Base-by-base conservation (phyloP, 1,140 invertebrate species). In the Eurytemora carolleeae region DNA sequence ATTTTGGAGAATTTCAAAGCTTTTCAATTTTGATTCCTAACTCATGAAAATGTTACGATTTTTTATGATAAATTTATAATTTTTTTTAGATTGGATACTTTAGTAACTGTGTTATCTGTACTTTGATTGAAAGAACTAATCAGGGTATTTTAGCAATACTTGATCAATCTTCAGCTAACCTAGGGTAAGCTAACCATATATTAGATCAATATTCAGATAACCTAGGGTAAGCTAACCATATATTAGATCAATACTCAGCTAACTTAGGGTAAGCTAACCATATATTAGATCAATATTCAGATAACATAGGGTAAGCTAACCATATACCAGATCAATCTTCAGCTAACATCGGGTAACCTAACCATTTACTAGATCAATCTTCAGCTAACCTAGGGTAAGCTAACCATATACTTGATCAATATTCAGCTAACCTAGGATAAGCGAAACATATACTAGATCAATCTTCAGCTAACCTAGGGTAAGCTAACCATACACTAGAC, bases 121-220 rank as follows among this genome's bases (percentile, higher is more conserved):
- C 7, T 44, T 44, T 44, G n/a, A 44, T 44, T 12, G 31, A 44
- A 25, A 62, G 21, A 60, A 59, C 18, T 59, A 64, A 57, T 20
- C 64, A 31, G 64, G 61, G 24, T 63, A 63, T 61, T 22, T 57
- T 20, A 24, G 58, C 70, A 2, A 64, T 69, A 12, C 57, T 64
- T 58, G 59, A 67, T 26, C n/a, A 7, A 44, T 44, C n/a, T 7
- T 44, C 31, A 44, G n/a, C 7, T 44, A 44, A 44, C 7, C 31
- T 44, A 7, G 31, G 31, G 31, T 44, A 44, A 44, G 31, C n/a
- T n/a, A n/a, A n/a, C n/a, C 31, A 12, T 44, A 44, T 44, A 12
- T 44, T 44, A n/a, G 59, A 67, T 26, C n/a, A 7, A 44, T 44
- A 12, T 7, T 44, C 31, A 44, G n/a, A 44, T 44, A 44, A 44